Base-by-base conservation (phyloP, 2,888 invertebrate genomes). In the Germaria angustata region DNA sequence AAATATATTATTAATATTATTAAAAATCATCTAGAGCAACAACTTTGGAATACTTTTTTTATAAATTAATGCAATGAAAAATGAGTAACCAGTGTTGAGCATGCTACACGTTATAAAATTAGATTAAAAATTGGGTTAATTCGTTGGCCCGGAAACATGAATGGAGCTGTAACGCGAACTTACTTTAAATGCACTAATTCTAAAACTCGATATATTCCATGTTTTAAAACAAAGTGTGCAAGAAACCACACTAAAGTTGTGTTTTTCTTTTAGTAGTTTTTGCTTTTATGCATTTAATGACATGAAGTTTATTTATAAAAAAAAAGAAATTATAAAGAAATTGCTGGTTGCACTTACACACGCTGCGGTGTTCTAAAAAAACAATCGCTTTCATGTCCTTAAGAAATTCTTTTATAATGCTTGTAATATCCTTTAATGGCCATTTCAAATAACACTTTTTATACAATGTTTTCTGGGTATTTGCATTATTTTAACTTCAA, bases 61-160 rank as follows among this genome's bases (percentile, higher is more conserved):
- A n/a, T n/a, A n/a, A n/a, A n/a, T n/a, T n/a, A n/a, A n/a, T n/a
- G n/a, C n/a, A n/a, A n/a, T n/a, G n/a, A n/a, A 78, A 20, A 15
- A 57, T 22, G 9, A 39, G 39, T 11, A 15, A 41, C 6, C 2
- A 7, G 5, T 7, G 4, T 11, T 6, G 3, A 69, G 57, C 78
- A 51, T 78, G 73, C 57, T 57, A 57, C 81, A 81, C 57, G 78
- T 73, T 57, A 65, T 8, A 51, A 44, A 55, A 63, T 57, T 28
- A n/a, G n/a, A n/a, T 17, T 32, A 6, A 20, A 49, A 71, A 78
- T 20, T 68, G 41, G 77, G 77, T 81, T 78, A 81, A 81, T 77
- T 73, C 55, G 17, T 22, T 55, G 22, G 7, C 6, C 32, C 9
- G 44, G 7, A 41, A 17, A 32, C 44, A 49, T 71, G 13, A 15